Evolutionary conservation across 2,888 invertebrate genomes (phyloP).

Genomic region (Syrphus vitripennis): DNA sequence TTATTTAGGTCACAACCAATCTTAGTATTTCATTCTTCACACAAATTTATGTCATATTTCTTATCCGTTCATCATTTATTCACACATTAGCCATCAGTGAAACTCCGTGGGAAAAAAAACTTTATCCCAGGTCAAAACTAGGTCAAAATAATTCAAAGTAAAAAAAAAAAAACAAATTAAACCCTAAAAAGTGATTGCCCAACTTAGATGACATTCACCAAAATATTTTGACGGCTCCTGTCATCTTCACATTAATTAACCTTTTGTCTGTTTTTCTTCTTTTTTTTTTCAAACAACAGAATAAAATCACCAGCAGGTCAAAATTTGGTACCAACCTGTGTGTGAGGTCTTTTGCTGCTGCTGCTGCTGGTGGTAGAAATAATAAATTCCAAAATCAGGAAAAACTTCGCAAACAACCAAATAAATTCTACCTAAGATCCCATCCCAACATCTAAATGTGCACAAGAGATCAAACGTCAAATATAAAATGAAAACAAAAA

Average conservation of each 20-base stretch:
- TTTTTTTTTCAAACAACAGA: neutral
- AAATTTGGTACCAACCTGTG: neutral
- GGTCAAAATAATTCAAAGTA: neutral
- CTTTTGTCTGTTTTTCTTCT: conserved; percentile 24
- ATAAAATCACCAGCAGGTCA: neutral
- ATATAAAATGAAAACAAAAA: conserved; percentile 3
- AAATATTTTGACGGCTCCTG: conserved; percentile 55
- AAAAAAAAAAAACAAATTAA: neutral
- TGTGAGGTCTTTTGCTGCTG: conserved; percentile 59
- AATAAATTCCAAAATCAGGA: conserved; percentile 2
- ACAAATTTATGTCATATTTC: neutral
- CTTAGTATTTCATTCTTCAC: neutral
- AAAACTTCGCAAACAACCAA: conserved; percentile 33
- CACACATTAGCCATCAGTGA: neutral
- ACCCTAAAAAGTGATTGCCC: neutral
- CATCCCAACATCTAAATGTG: neutral
- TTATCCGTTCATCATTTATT: neutral
- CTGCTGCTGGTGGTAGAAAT: too few species aligned
- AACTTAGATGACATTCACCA: neutral
- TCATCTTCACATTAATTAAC: conserved; percentile 53
- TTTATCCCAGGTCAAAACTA: neutral
- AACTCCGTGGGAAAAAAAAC: neutral
- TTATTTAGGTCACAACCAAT: neutral
- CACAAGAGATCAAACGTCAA: conserved; percentile 32
- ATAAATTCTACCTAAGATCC: conserved; percentile 1